phyloP scores from a whole-genome alignment of 30 jellyfish, hydroid and myxozoan genomes.

The Hydractinia symbiolongicarpus region DNA sequence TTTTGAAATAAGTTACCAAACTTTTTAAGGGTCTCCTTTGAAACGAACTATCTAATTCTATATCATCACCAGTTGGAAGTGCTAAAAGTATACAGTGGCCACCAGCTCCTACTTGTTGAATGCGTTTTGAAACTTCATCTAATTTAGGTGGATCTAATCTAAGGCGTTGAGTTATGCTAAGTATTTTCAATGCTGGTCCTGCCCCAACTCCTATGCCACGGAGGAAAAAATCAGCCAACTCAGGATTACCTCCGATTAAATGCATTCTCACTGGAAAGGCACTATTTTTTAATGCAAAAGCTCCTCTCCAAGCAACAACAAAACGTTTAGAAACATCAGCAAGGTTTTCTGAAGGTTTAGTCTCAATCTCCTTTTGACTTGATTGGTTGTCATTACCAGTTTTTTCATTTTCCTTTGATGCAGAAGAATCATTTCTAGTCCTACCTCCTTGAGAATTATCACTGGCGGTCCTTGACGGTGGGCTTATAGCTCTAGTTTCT shows the following conservation, averaged over 20 bases:
- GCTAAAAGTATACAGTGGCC: constrained; percentile 96
- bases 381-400: not conserved
- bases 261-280: constrained; percentile 95
- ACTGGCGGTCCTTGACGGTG: constrained; percentile 32
- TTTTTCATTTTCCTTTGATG: constrained; percentile 31
- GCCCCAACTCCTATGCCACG: constrained; percentile 89
- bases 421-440: constrained; percentile 36
- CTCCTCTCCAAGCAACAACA: constrained; percentile 99
- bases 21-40: constrained; percentile 87
- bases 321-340: constrained; percentile 90
- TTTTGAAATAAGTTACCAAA: constrained; percentile 84
- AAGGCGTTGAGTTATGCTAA: constrained; percentile 86
- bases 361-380: not conserved
- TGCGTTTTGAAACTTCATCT: constrained; percentile 94
- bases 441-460: constrained; percentile 44
- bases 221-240: constrained; percentile 74
- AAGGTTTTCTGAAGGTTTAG: constrained; percentile 50
- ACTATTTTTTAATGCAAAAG: constrained; percentile 87
- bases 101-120: constrained; percentile 90
- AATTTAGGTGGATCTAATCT: constrained; percentile 95
- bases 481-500: constrained; percentile 43
- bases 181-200: constrained; percentile 59
- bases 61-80: constrained; percentile 86
- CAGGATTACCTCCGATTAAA: constrained; percentile 97
- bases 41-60: constrained; percentile 60